These are phyloP conservation scores for Zonitis immaculata DNA, from an alignment of 2,888 invertebrate species.

Conservation along the genomic window DNA sequence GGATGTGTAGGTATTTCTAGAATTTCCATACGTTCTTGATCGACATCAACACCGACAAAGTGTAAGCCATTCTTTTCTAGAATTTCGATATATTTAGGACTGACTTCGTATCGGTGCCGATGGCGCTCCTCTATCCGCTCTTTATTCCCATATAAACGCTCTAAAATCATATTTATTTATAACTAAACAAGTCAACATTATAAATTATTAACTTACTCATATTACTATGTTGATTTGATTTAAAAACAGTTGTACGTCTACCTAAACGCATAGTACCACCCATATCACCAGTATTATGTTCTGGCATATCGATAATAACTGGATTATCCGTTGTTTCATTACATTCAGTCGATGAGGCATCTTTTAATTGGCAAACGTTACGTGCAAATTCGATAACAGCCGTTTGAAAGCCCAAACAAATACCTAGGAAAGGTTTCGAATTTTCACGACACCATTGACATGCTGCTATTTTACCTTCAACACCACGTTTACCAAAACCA, in stretches of 20 bases:
- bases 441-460: constrained; percentile 90
- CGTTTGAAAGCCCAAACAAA: constrained; percentile 97
- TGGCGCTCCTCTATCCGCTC: constrained; percentile 88
- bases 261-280: constrained; percentile 99
- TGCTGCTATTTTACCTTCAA: constrained; percentile 94
- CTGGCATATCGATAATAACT: constrained; percentile 97
- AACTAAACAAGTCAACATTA: not conserved
- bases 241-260: constrained; percentile 82
- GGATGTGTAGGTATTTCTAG: constrained; percentile 82
- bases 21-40: constrained; percentile 91
- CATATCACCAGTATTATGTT: constrained; percentile 87
- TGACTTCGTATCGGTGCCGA: constrained; percentile 96
- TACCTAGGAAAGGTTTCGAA: constrained; percentile 87
- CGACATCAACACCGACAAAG: constrained; percentile 62
- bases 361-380: constrained; percentile 69
- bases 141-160: constrained; percentile 71
- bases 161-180: constrained; percentile 44
- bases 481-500: constrained; percentile 93
- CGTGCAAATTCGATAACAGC: constrained; percentile 94
- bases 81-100: constrained; percentile 75
- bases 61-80: constrained; percentile 75
- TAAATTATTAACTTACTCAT: constrained; percentile 54
- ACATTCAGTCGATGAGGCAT: constrained; percentile 86
- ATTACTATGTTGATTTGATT: constrained; percentile 53
- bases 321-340: constrained; percentile 67